Conservation (phyloP, 2,797 vertebrate species). For the Micromesistius poutassou region DNA sequence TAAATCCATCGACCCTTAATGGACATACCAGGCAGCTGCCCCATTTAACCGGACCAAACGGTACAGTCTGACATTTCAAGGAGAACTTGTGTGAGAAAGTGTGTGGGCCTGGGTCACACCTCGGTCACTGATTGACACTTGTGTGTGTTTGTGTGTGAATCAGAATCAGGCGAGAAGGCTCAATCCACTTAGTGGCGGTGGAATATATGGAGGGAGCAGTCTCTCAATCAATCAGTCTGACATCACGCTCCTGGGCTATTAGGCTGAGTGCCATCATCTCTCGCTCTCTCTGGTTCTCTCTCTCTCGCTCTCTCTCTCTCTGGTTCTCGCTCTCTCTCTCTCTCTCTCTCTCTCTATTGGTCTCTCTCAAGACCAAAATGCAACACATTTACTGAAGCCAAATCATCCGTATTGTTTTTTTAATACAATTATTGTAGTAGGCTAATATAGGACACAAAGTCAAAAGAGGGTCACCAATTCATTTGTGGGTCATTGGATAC, state of each 20-base stretch:
- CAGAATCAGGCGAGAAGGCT: constrained; percentile 62
- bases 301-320: background rate
- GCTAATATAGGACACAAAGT: too few relatives aligned
- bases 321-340: background rate
- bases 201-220: constrained; percentile 64
- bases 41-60: background rate
- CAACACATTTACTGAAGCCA: background rate
- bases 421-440: too few relatives aligned
- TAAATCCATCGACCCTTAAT: background rate
- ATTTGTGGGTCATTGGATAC: too few relatives aligned
- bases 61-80: background rate
- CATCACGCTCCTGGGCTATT: constrained; percentile 68
- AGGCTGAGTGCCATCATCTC: constrained; percentile 65
- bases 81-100: background rate
- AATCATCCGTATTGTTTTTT: too few relatives aligned
- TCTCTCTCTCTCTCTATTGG: background rate
- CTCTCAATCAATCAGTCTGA: constrained; percentile 66
- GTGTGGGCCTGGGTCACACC: background rate
- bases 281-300: background rate
- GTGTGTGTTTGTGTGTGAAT: constrained; percentile 44
- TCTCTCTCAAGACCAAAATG: background rate
- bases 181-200: constrained; percentile 71
- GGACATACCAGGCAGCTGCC: background rate
- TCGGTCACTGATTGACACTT: background rate
- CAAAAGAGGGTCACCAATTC: too few relatives aligned